Evolutionary conservation across 2,888 invertebrate genomes (phyloP), one percentile per base, ranked within the genome.

Genomic region (Synergus japonicus): DNA sequence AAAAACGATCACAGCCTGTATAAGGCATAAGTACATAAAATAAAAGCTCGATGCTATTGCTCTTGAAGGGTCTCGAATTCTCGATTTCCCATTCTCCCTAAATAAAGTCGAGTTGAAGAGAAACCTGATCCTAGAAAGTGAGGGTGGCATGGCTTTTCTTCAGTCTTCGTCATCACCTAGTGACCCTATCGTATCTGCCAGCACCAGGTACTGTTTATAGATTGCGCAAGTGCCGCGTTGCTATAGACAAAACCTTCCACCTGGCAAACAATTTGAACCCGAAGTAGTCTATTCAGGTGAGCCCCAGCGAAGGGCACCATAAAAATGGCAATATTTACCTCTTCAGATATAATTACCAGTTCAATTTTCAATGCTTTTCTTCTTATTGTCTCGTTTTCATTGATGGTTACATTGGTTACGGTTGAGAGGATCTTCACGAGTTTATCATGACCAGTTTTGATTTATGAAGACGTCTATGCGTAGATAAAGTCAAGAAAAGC

Each of bases 191-290:
- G 91, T 91, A 85, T 85, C 88, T 84, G 86, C 78, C 85, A 79
- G 89, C 82, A 87, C 89, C 90, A 89, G 91, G 91, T 77, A 90
- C 91, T 78, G 88, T 80, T 90, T 92, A 91, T 92, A 86, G 91
- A 91, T 92, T 89, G 85, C 79, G 78, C 79, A 82, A 79, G 78
- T 78, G 81, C 69, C 76, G 81, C 84, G 88, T 88, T 89, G 89
- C 88, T 88, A 88, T 88, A 88, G 88, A 76, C 78, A 78, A 82
- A 85, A 80, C 79, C 67, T 83, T 77, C 81, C 76, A 81, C 83
- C 84, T 83, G 83, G 81, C 82, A 77, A 79, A 81, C 80, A 83
- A 82, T 79, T 80, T 81, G 78, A 82, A 80, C 79, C 79, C 82
- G 78, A 78, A 78, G 83, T 41, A 83, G 83, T 82, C 80, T 44